phyloP scores from a whole-genome alignment of 2,888 invertebrate genomes.

The Chamaedrilus cognettii region DNA sequence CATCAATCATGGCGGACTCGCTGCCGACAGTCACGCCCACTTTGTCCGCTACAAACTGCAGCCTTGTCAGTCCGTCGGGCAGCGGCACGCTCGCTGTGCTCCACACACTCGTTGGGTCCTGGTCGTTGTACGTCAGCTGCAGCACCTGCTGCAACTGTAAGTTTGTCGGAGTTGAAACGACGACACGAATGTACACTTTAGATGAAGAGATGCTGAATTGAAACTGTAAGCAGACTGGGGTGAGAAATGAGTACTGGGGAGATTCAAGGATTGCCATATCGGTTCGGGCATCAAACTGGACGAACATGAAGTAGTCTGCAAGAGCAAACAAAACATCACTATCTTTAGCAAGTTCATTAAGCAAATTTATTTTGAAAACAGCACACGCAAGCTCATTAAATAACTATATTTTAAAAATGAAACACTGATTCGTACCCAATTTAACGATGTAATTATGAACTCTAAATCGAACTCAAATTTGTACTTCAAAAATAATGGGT shows the following conservation, averaged over 20 bases:
- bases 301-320: no score
- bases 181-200: not conserved
- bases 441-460: no score
- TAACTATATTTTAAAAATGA: no score
- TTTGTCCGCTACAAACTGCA: not conserved
- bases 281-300: not conserved
- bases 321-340: no score
- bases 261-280: not conserved
- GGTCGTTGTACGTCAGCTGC: not conserved
- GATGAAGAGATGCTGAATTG: not conserved
- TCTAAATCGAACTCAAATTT: no score
- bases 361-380: no score
- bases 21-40: not conserved
- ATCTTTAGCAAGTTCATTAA: no score
- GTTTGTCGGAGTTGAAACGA: not conserved
- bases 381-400: no score
- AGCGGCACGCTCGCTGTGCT: not conserved
- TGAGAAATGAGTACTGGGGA: not conserved
- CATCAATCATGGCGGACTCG: no score
- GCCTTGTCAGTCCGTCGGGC: not conserved
- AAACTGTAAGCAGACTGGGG: not conserved
- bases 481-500: no score
- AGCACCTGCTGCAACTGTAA: not conserved
- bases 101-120: not conserved
- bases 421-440: no score